Base-by-base conservation (phyloP, 2,797 vertebrate species). In the Perdix hodgsoniae region DNA sequence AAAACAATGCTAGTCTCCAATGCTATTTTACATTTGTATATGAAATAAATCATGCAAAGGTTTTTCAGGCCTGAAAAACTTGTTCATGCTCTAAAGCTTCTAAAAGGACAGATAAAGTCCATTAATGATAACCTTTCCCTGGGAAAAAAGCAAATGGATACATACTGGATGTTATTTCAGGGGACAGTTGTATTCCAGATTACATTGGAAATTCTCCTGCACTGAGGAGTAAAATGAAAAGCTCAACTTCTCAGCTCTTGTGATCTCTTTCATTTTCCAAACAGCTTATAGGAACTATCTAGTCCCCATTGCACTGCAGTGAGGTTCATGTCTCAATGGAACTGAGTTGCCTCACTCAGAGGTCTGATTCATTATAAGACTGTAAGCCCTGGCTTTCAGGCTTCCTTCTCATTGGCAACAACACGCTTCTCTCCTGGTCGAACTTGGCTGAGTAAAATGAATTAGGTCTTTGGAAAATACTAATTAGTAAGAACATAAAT, bases 1-100 rank as follows among this genome's bases (percentile, higher is more conserved):
- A 93, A 96, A 95, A 88, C 75, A 94, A 77, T 70, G 45, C 74
- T 57, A 57, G 61, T 71, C 73, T 91, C 71, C 64, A 37, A 19
- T 86, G 82, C 40, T 59, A 64, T 80, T 95, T 67, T 88, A 59
- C 83, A 71, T 90, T 93, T 84, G 59, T 81, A 86, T 86, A 76
- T 65, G 63, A 96, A 92, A 95, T 90, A 94, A 93, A 91, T 91
- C 27, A 81, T 24, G 29, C 63, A 84, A 84, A 78, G 22, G 1
- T 33, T 90, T 75, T 83, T 39, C 64, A 78, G 65, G 33, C 24
- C 45, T 77, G 63, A 75, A 88, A 94, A 95, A 44, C 29, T 27
- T 83, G 26, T 56, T 67, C 13, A 7, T 56, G 49, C 61, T 91
- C 76, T 71, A 84, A 94, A 91, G 54, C 57, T 76, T 89, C 67